Evolutionary conservation across 2,888 invertebrate species (phyloP).

Genomic region (Plagodis pulveraria): DNA sequence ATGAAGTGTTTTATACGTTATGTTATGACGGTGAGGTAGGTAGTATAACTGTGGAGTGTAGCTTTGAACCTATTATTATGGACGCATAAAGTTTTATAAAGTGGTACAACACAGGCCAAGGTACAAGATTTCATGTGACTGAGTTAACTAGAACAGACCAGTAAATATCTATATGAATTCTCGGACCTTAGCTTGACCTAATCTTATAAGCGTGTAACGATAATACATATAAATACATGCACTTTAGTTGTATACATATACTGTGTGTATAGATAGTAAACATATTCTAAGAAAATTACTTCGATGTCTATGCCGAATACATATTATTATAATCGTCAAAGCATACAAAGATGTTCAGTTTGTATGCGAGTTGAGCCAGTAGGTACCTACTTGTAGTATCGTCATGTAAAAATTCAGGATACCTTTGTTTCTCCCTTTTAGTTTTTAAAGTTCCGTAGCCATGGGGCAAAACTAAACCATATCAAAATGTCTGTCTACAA

Average conservation of each 20-base stretch:
- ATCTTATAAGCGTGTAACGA: not conserved
- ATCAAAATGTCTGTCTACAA: too few relatives aligned
- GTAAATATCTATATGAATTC: not conserved
- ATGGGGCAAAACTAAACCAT: too few relatives aligned
- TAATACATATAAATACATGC: not conserved
- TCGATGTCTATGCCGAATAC: too few relatives aligned
- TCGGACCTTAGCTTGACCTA: not conserved
- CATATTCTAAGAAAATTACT: too few relatives aligned
- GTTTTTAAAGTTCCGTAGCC: too few relatives aligned
- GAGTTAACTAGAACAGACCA: conserved; percentile 6
- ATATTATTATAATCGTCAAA: too few relatives aligned
- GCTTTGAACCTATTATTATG: conserved; percentile 26
- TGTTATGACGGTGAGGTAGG: conserved; percentile 17
- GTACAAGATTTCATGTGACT: conserved; percentile 23
- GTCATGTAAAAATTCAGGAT: too few relatives aligned
- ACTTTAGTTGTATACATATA: too few relatives aligned
- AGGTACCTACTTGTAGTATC: too few relatives aligned
- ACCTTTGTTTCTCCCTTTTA: too few relatives aligned
- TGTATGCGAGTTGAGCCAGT: too few relatives aligned
- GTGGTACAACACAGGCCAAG: conserved; percentile 27
- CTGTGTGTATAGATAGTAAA: not conserved
- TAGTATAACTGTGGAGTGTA: conserved; percentile 23
- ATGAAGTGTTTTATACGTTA: conserved; percentile 25
- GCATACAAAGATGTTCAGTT: too few relatives aligned
- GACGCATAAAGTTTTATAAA: conserved; percentile 33